Conservation (phyloP, 2,888 invertebrate genomes). For the Bhutanitis thaidina region DNA sequence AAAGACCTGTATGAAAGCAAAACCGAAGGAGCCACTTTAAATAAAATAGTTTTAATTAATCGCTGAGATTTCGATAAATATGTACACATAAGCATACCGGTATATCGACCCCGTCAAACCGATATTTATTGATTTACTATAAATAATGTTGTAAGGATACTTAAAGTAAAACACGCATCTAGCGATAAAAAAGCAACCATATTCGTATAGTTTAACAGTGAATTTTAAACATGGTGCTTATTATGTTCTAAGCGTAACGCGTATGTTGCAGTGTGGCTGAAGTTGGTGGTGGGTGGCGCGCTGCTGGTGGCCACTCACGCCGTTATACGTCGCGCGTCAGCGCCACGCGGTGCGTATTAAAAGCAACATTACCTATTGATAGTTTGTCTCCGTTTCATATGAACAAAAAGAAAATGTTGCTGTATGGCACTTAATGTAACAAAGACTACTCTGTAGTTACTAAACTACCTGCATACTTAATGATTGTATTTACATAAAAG, state of each 20-base stretch:
- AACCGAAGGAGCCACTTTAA: no score
- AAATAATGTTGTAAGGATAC: no score
- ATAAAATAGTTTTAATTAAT: no score
- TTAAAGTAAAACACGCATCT: no score
- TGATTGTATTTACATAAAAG: neutral
- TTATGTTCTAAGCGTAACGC: slow-evolving; percentile 40
- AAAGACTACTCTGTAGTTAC: slow-evolving; percentile 13
- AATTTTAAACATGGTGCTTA: no score
- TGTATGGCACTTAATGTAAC: slow-evolving; percentile 13
- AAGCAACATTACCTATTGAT: neutral
- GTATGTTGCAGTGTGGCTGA: slow-evolving; percentile 91
- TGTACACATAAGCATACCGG: no score
- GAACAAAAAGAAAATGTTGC: slow-evolving; percentile 18
- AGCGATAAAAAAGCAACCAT: no score
- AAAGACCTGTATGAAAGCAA: no score
- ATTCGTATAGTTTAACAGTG: no score
- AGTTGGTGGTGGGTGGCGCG: slow-evolving; percentile 91
- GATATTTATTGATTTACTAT: no score
- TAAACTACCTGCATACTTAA: slow-evolving; percentile 6
- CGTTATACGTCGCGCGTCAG: slow-evolving; percentile 85
- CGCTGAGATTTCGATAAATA: no score
- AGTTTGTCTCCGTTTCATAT: neutral
- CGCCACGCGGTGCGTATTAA: slow-evolving; percentile 84
- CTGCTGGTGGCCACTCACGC: slow-evolving; percentile 91
- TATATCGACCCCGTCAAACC: no score